These are phyloP conservation scores for Muscicapa adusta DNA, from an alignment of 2,113 vertebrate species.

Conservation along the genomic window DNA sequence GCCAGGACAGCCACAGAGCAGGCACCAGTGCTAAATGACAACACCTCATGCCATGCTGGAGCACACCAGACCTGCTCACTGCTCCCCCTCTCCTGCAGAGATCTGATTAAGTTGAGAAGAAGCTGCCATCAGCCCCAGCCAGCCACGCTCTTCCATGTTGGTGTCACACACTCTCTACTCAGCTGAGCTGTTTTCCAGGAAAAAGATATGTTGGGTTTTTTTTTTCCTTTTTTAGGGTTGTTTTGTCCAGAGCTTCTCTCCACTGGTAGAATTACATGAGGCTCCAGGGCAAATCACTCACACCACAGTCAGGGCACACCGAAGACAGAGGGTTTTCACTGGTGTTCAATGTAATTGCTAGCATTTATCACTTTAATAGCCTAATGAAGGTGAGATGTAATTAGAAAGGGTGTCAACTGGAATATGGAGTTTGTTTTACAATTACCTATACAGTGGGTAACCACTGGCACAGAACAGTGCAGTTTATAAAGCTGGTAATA, in stretches of 20 bases:
- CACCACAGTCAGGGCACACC: not conserved
- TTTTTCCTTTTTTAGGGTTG: not conserved
- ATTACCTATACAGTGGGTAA: conserved; percentile 67
- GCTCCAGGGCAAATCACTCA: conserved; percentile 62
- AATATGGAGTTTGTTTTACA: conserved; percentile 79
- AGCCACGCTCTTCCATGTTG: accelerated
- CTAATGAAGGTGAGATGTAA: conserved; percentile 80
- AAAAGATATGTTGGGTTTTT: too few species aligned
- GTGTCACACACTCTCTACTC: not conserved
- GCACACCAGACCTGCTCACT: not conserved
- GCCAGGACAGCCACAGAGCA: accelerated
- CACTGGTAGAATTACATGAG: not conserved
- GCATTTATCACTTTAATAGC: conserved; percentile 79
- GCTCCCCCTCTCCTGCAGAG: not conserved
- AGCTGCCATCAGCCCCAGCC: not conserved
- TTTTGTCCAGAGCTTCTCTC: not conserved
- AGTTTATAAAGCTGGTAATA: conserved; percentile 66
- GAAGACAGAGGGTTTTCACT: conserved; percentile 66
- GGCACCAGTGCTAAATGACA: not conserved
- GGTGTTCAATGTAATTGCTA: conserved; percentile 72
- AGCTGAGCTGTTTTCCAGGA: not conserved
- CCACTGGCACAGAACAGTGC: conserved; percentile 64
- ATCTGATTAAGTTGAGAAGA: not conserved
- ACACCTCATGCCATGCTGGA: not conserved
- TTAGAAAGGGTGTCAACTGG: conserved; percentile 74